Evolutionary conservation across 2,888 invertebrate genomes (phyloP), one percentile per base, ranked within the genome.

Genomic region (Lissonota sp.): DNA sequence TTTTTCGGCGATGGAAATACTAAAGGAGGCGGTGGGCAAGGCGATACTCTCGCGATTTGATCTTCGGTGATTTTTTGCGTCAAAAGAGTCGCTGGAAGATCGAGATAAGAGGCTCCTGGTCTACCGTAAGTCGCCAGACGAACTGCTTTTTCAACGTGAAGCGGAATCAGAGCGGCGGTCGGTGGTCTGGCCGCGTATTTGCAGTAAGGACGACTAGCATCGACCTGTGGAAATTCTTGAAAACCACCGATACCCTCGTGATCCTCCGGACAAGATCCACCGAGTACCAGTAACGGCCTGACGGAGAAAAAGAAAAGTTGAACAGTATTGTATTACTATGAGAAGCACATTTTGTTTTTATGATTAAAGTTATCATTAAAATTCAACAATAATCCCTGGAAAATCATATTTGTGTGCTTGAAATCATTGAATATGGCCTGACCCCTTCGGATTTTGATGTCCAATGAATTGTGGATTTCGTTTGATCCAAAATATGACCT

Each of bases 211-310:
- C 97, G 95, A 76, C 97, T 96, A 0, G 97, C 94, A 88, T 98
- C 98, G 67, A 98, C 97, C 94, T 98, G 98, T 0, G 96, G 95
- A 93, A 96, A 98, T 93, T 98, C 99, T 93, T 99, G 99, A 93
- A 99, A 99, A 1, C 98, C 99, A 26, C 99, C 99, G 87, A 98
- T 96, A 6, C 97, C 97, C 93, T 99, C 99, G 91, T 98, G 98
- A 92, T 98, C 97, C 88, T 96, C 95, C 12, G 98, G 96, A 86
- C 97, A 97, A 0, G 99, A 96, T 1, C 99, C 99, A 14, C 97
- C 98, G 83, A 99, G 95, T 4, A 99, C 97, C 51, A 99, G 89
- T 63, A 99, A 93, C 0, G 99, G 99, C 95, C 95, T 95, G 81
- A 4, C 86, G 82, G 51, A 62, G 26, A 51, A 67, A 71, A 44